These are phyloP conservation scores for Ploceus nigricollis DNA, from an alignment of 2,113 vertebrate genomes.

Conservation along the genomic window DNA sequence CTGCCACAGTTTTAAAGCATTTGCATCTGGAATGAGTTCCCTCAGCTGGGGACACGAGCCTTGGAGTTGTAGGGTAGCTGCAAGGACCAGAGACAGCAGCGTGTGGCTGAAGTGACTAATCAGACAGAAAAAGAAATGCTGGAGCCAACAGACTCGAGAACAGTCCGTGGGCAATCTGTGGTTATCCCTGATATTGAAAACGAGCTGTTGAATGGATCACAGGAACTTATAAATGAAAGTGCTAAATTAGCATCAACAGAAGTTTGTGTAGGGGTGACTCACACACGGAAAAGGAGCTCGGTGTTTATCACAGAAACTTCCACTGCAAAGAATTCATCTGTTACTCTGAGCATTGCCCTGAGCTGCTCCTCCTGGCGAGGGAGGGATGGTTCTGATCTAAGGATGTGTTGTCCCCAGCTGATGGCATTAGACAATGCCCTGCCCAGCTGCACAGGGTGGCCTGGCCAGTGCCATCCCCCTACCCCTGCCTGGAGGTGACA, in stretches of 20 bases:
- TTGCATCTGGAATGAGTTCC: background rate
- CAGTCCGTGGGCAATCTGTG: background rate
- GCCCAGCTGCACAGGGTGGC: background rate
- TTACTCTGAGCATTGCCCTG: fast-evolving
- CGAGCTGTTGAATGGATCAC: background rate
- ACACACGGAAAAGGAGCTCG: background rate
- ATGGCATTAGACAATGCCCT: fast-evolving
- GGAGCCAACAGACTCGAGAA: background rate
- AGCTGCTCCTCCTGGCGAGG: background rate
- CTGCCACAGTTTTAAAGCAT: background rate
- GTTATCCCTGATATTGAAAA: background rate
- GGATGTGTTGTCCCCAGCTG: background rate
- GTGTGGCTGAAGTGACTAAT: background rate
- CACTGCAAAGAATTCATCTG: background rate
- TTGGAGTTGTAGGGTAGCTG: background rate
- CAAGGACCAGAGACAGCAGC: background rate
- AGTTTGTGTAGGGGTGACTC: constrained; percentile 3
- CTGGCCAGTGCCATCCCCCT: background rate
- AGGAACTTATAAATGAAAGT: background rate
- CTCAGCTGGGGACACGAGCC: background rate
- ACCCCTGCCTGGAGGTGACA: background rate
- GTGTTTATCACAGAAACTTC: background rate
- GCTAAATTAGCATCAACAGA: constrained; percentile 12
- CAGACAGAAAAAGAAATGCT: background rate
- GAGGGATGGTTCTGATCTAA: fast-evolving